phyloP scores from a whole-genome alignment of 35 echinoderm and acorn worm genomes.

The Lytechinus pictus region DNA sequence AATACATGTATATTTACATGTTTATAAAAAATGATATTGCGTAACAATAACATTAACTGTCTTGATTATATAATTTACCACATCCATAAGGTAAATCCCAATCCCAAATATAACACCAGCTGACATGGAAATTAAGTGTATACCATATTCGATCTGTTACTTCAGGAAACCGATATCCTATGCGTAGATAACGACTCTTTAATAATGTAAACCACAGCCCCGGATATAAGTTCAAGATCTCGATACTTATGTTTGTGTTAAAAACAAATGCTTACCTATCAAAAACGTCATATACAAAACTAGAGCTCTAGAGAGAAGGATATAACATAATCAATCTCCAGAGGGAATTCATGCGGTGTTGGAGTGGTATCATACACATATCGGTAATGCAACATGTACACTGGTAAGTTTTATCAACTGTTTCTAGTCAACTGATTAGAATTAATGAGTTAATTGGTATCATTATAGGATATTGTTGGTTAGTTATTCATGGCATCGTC shows the following conservation, averaged over 20 bases:
- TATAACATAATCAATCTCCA: neutral
- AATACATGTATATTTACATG: neutral
- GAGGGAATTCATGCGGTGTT: neutral
- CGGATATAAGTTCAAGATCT: conserved; percentile 3
- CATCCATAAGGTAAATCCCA: neutral
- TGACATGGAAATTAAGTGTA: neutral
- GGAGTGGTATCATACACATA: neutral
- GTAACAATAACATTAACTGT: neutral
- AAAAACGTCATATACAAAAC: neutral
- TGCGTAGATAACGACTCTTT: neutral
- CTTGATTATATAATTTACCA: neutral
- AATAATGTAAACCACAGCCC: neutral
- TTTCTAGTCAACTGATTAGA: neutral
- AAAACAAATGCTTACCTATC: neutral
- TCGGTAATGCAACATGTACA: neutral
- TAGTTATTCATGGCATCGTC: neutral
- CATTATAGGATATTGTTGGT: too few species aligned
- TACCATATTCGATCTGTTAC: neutral
- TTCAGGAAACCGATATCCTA: neutral
- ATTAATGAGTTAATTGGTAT: neutral
- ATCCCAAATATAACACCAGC: neutral
- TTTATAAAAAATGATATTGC: neutral
- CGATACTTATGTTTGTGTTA: neutral
- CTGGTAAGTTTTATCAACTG: neutral
- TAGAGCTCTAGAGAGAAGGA: neutral